Conservation (phyloP, 2,113 vertebrate genomes). For the Forbesichthys agassizii region DNA sequence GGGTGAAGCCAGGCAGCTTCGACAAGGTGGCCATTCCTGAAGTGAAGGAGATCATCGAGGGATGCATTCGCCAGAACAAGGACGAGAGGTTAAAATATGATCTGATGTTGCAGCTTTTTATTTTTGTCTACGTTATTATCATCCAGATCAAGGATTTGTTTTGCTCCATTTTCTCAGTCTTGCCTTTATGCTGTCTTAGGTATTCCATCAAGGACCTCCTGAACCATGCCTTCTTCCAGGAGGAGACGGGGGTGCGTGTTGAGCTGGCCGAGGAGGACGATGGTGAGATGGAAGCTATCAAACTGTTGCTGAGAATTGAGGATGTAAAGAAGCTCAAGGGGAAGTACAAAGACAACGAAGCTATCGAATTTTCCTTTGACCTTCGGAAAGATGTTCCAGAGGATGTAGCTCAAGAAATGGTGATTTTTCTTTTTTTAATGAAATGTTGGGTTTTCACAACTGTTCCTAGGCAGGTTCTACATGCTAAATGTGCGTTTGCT, state of each 20-base stretch:
- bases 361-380: constrained; percentile 98
- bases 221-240: constrained; percentile 98
- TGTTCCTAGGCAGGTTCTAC: background rate
- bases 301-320: constrained; percentile 96
- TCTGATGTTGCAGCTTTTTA: background rate
- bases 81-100: constrained; percentile 85
- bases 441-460: background rate
- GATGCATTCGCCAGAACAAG: constrained; percentile 97
- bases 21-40: constrained; percentile 99
- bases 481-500: constrained; percentile 4
- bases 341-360: constrained; percentile 98
- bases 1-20: constrained; percentile 97
- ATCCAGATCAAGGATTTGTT: background rate
- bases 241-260: constrained; percentile 96
- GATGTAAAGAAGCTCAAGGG: constrained; percentile 97
- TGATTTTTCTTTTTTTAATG: constrained; percentile 59
- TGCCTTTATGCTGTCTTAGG: constrained; percentile 59
- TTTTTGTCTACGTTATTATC: background rate
- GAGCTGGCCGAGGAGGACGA: constrained; percentile 98
- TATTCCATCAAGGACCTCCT: constrained; percentile 98
- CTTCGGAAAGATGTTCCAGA: constrained; percentile 94
- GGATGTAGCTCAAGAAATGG: constrained; percentile 98
- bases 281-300: constrained; percentile 94
- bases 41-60: constrained; percentile 98
- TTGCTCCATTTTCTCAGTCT: constrained; percentile 1